phyloP scores from a whole-genome alignment of 2,113 vertebrate genomes.

The Pomatostomus ruficeps region DNA sequence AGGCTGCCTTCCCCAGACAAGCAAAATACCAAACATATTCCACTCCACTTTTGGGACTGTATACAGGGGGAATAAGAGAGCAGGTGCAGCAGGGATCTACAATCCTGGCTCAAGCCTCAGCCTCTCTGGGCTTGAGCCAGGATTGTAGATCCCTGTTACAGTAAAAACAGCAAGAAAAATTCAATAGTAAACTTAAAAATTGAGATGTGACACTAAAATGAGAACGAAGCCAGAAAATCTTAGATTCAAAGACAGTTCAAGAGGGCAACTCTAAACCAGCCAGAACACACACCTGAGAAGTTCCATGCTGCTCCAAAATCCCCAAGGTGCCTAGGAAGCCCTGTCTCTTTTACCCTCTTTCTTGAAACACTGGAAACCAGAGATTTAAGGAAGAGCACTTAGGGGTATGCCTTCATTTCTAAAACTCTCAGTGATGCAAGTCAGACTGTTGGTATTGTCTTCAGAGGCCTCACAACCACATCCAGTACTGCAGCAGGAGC shows the following conservation, averaged over 20 bases:
- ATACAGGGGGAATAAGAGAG: neutral
- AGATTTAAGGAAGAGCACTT: neutral
- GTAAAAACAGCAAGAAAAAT: neutral
- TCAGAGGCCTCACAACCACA: neutral
- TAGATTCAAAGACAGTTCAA: neutral
- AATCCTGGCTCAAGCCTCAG: neutral
- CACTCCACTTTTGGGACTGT: neutral
- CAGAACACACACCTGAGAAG: neutral
- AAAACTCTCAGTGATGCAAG: neutral
- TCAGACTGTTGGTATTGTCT: neutral
- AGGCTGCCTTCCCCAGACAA: neutral
- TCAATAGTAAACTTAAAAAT: neutral
- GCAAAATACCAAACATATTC: neutral
- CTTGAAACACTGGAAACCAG: neutral
- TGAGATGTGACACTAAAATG: neutral
- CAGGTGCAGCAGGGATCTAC: neutral
- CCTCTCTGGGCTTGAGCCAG: neutral
- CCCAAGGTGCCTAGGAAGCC: neutral
- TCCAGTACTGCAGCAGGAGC: neutral
- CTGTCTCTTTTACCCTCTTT: neutral
- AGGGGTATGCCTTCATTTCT: neutral
- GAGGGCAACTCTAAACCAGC: neutral
- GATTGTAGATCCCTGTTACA: neutral
- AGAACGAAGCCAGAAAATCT: neutral
- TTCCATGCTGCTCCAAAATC: neutral